Base-by-base conservation (phyloP, 2,113 vertebrate species). In the Uria lomvia region DNA sequence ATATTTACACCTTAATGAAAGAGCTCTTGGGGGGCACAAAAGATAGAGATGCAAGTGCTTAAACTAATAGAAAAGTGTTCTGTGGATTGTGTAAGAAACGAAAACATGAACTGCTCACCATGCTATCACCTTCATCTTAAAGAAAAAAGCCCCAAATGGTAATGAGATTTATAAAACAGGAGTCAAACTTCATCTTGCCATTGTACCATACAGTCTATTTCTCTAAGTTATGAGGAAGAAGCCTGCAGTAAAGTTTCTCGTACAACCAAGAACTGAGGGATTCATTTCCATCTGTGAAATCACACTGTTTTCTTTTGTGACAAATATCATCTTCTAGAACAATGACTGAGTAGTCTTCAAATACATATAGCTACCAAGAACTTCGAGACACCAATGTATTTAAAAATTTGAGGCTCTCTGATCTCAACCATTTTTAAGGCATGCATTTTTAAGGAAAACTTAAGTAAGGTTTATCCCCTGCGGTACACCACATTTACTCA, bases 1-100 rank as follows among this genome's bases (percentile, higher is more conserved):
- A 71, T 97, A 94, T 97, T 98, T 97, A 94, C 92, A 96, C 92
- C 74, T 89, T 94, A 98, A 97, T 56, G 53, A 96, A 94, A 94
- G 50, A 66, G 73, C 66, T 97, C 87, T 93, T 95, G 94, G 65
- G 90, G 91, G 93, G 50, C 83, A 83, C 58, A 88, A 82, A 96
- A 97, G 40, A 81, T 42, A 73, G 24, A 94, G 70, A 87, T 65
- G 90, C 59, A 82, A 96, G 80, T 70, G 77, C 78, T 90, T 91
- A 93, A 97, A 97, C 90, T 94, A 96, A 97, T 81, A 95, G 90
- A 91, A 97, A 97, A 95, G 70, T 40, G 24, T n/a, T 79, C 65
- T 50, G 55, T 88, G 38, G 53, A 29, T 74, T 71, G 17, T 67
- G 22, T 49, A 62, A 91, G 96, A 96, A 93, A 94, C 50, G 45